Percentiles rank a stretch among this genome's conserved stretches.
Evolutionary conservation across 1,140 invertebrate genomes (phyloP).

Genomic region (Sitophilus oryzae): DNA sequence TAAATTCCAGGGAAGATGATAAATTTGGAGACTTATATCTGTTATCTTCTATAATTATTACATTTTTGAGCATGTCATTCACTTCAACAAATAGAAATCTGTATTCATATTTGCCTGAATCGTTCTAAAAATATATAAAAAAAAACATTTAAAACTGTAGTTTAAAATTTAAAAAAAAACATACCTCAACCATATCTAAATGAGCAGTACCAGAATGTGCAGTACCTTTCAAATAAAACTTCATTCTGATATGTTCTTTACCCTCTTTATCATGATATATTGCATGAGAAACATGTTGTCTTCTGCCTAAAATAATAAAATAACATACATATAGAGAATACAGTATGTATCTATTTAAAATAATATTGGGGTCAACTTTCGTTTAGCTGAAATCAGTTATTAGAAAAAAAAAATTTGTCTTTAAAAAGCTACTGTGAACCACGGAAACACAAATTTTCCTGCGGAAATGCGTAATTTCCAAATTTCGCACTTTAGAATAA

Average conservation of each 20-base stretch:
- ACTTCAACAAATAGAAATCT: slow-evolving; percentile 78
- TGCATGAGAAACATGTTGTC: slow-evolving; percentile 65
- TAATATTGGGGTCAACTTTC: background rate
- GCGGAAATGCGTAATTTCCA: too few species aligned
- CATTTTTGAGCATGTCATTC: slow-evolving; percentile 65
- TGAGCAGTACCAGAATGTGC: slow-evolving; percentile 74
- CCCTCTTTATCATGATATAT: slow-evolving; percentile 67
- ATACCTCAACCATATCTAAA: slow-evolving; percentile 79
- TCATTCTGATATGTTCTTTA: slow-evolving; percentile 74
- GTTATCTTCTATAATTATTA: slow-evolving; percentile 72
- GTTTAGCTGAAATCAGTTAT: too few species aligned
- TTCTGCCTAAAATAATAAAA: slow-evolving; percentile 46
- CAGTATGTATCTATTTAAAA: too few species aligned
- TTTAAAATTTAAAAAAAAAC: background rate
- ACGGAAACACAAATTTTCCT: too few species aligned
- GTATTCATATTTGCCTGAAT: slow-evolving; percentile 70
- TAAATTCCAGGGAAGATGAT: background rate
- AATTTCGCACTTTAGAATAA: too few species aligned
- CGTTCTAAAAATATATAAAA: slow-evolving; percentile 56
- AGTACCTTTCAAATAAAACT: slow-evolving; percentile 82
- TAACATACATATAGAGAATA: too few species aligned
- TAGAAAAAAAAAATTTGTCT: background rate
- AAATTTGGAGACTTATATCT: slow-evolving; percentile 42
- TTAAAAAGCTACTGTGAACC: too few species aligned
- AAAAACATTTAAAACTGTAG: slow-evolving; percentile 11